These are phyloP conservation scores for Oncorhynchus gorbuscha DNA, from an alignment of 2,113 vertebrate species.

Conservation along the genomic window DNA sequence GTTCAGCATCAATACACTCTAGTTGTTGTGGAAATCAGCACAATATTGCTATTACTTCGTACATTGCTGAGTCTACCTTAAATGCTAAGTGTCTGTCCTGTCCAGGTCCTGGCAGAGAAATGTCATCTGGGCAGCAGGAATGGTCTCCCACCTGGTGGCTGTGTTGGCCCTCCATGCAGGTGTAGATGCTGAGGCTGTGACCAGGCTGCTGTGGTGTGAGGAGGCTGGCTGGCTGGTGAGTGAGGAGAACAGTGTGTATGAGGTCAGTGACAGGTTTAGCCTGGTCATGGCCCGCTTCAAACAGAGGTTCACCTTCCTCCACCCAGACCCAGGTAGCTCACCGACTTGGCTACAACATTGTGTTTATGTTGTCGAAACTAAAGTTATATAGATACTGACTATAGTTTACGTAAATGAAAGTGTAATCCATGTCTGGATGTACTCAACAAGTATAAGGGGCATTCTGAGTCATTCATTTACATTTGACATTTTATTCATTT, in stretches of 20 bases:
- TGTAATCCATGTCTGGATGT: too few relatives aligned
- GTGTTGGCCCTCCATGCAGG: constrained; percentile 80
- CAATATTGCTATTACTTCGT: too few relatives aligned
- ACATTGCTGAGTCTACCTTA: not conserved
- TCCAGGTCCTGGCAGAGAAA: constrained; percentile 89
- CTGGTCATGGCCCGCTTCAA: constrained; percentile 83
- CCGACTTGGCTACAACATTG: not conserved
- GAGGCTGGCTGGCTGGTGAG: constrained; percentile 65
- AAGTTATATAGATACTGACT: too few relatives aligned
- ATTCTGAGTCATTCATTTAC: too few relatives aligned
- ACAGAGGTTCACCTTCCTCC: constrained; percentile 87
- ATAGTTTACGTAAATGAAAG: too few relatives aligned
- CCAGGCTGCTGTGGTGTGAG: constrained; percentile 74
- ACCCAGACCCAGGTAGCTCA: constrained; percentile 74
- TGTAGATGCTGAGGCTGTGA: constrained; percentile 49
- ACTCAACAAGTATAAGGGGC: too few relatives aligned
- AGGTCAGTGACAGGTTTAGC: constrained; percentile 70
- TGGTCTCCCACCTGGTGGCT: constrained; percentile 87
- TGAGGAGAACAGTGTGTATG: constrained; percentile 52
- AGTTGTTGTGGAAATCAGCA: too few relatives aligned
- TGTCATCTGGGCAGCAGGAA: constrained; percentile 85
- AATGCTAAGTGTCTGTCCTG: not conserved
- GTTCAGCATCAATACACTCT: too few relatives aligned
- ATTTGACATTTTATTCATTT: too few relatives aligned
- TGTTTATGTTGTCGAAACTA: too few relatives aligned